Evolutionary conservation across 2,113 vertebrate genomes (phyloP), one percentile per base, ranked within the genome.

Genomic region (Chroicocephalus ridibundus): DNA sequence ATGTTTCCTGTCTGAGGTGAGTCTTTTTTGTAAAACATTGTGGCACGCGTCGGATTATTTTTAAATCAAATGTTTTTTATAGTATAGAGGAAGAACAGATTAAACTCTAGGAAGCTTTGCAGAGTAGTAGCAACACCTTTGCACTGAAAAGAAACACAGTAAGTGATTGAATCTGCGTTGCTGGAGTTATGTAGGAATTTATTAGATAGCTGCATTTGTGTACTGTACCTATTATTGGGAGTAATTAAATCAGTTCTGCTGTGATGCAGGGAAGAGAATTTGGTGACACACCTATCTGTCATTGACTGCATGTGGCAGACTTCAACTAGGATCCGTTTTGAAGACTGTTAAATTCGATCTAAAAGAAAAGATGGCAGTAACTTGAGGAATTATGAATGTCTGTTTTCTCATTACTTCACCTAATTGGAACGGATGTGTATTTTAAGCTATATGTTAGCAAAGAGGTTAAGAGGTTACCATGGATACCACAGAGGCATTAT

Each of bases 381-480:
- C 64, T 93, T 66, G 74, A 93, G 82, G 71, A 86, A 47, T 89
- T 75, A 80, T 58, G 51, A 82, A 81, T 82, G 66, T 9, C 61
- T 74, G 36, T 47, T 91, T 80, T 68, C 44, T 52, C 34, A 95
- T 96, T 92, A 79, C 86, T 92, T 94, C 64, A 69, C 83, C 54
- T 98, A 95, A 96, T 96, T 97, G 78, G n/a, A 92, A 70, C 62
- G 32, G 95, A 90, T 82, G 70, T 96, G 70, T 95, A 3, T 92
- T 90, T 84, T 86, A 94, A 96, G 61, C 70, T 91, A 21, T 87
- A 71, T 91, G 80, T 96, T 93, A 96, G 76, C 60, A 93, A 79
- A 97, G 81, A 86, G 4, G n/a, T 97, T 97, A 77, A 97, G 81
- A 86, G 5, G 38, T 97, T 97, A 58, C 93, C 60, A 34, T 94